Evolutionary conservation across 2,113 vertebrate species (phyloP).

Genomic region (Protomyctophum bolini): DNA sequence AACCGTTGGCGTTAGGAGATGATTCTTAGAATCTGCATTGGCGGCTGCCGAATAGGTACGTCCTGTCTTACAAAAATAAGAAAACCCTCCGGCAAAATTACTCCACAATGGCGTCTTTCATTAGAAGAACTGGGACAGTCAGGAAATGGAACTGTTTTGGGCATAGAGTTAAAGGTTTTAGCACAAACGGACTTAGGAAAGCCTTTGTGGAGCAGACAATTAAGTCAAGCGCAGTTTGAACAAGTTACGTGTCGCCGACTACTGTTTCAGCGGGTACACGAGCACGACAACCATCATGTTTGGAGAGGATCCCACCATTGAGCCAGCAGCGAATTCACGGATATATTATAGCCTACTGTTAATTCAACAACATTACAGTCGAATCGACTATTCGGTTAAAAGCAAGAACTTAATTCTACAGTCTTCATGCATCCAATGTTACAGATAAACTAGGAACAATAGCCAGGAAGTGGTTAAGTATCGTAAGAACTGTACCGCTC

Average conservation of each 20-base stretch:
- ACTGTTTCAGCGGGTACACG: conserved; percentile 41
- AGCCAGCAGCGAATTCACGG: conserved; percentile 72
- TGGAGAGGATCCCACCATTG: conserved; percentile 47
- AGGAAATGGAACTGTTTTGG: conserved; percentile 67
- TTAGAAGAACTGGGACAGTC: conserved; percentile 75
- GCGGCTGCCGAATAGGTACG: conserved; percentile 67
- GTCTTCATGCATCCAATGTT: conserved; percentile 40
- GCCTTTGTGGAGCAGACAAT: conserved; percentile 7
- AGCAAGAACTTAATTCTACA: not conserved
- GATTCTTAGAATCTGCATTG: conserved; percentile 67
- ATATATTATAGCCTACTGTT: conserved; percentile 29
- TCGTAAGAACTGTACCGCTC: conserved; percentile 78
- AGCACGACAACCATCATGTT: conserved; percentile 41
- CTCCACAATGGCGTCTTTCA: conserved; percentile 88
- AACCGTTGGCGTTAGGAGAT: conserved; percentile 34
- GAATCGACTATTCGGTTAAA: conserved; percentile 12
- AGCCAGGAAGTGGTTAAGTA: conserved; percentile 79
- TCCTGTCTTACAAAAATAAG: conserved; percentile 68
- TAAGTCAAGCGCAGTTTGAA: conserved; percentile 32
- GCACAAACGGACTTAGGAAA: conserved; percentile 30
- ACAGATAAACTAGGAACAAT: conserved; percentile 59
- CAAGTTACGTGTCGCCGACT: conserved; percentile 58
- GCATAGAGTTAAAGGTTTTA: not conserved
- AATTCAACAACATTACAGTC: conserved; percentile 45
- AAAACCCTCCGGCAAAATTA: conserved; percentile 75